Evolutionary conservation across 1,140 invertebrate species (phyloP).

Genomic region (Solenopsis fugax): DNA sequence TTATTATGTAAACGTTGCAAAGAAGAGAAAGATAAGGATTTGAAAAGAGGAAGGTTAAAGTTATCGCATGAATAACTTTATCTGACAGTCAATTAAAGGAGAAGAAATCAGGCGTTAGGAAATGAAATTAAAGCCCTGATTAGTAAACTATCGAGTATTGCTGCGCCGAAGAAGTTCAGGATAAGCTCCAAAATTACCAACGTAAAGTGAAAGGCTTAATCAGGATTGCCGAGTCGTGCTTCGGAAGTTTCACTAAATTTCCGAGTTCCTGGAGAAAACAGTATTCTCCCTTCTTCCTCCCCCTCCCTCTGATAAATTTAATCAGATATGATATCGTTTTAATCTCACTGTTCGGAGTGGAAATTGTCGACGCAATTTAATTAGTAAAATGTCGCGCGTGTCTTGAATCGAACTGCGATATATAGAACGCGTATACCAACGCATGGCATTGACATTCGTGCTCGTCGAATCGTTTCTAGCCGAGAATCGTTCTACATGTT

Average conservation of each 20-base stretch:
- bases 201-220: conserved; percentile 54
- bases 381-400: conserved; percentile 38
- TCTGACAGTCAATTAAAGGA: conserved; percentile 7
- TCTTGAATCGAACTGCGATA: conserved; percentile 6
- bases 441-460: conserved; percentile 21
- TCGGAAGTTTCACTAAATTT: conserved; percentile 51
- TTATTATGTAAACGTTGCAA: background rate
- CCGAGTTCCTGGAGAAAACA: conserved; percentile 39
- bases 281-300: background rate
- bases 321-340: conserved; percentile 46
- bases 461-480: background rate
- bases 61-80: conserved; percentile 24
- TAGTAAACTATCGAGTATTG: conserved; percentile 46
- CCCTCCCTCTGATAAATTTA: conserved; percentile 2
- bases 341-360: conserved; percentile 1
- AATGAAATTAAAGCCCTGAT: conserved; percentile 54
- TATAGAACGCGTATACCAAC: background rate
- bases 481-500: conserved; percentile 12
- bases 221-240: conserved; percentile 24
- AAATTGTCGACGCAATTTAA: conserved; percentile 31
- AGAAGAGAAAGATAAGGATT: background rate
- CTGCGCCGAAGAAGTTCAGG: conserved; percentile 33
- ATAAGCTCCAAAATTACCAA: conserved; percentile 57
- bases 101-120: conserved; percentile 22
- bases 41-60: background rate